A percentile compares a stretch with the other conserved stretches of the same genome.
These are phyloP conservation scores for Cynocephalus volans DNA, from an alignment of 2,113 vertebrate species.

Conservation along the genomic window DNA sequence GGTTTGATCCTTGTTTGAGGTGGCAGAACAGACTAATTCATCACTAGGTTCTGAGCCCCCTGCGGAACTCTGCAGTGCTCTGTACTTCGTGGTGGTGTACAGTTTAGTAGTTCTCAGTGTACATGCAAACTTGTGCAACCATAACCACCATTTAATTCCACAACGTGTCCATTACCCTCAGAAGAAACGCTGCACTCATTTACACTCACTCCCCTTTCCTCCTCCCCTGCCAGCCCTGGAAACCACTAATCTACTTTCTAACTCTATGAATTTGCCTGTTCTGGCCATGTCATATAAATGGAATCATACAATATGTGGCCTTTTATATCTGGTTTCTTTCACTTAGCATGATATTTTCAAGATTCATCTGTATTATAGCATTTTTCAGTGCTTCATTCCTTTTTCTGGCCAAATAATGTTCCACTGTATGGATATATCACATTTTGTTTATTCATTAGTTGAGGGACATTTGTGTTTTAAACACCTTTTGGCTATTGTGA, in stretches of 20 bases:
- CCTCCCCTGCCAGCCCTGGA: neutral
- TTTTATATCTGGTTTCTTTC: constrained; percentile 17
- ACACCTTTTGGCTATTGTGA: neutral
- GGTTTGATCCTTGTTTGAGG: neutral
- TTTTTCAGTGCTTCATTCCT: neutral
- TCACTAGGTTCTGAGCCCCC: neutral
- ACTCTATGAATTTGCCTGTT: constrained; percentile 33
- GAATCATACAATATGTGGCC: neutral
- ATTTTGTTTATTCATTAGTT: constrained; percentile 30
- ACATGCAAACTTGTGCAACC: neutral
- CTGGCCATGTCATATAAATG: neutral
- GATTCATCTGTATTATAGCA: neutral
- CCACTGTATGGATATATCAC: neutral
- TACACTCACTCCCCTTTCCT: neutral
- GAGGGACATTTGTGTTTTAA: neutral
- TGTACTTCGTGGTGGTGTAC: neutral
- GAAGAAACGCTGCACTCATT: neutral
- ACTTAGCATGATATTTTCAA: neutral
- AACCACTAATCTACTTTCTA: neutral
- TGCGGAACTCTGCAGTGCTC: neutral
- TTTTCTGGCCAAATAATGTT: neutral
- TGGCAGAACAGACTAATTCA: neutral
- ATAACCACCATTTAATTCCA: constrained; percentile 5
- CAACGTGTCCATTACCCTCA: neutral
- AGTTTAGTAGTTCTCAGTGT: neutral